Evolutionary conservation across 2,888 invertebrate genomes (phyloP).

Genomic region (Lymantria monacha): DNA sequence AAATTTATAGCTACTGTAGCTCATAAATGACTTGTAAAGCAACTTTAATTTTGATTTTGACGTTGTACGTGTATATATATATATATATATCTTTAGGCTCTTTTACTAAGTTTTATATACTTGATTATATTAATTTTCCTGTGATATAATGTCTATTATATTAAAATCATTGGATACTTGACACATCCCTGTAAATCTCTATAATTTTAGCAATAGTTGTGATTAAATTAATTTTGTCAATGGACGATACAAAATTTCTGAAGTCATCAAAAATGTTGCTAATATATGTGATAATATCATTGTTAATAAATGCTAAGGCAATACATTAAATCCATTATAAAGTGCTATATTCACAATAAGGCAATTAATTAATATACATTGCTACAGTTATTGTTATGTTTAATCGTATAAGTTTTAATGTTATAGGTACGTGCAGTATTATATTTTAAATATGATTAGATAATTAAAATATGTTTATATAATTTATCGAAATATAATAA

Average conservation of each 20-base stretch:
- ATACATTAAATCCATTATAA: conserved; percentile 18
- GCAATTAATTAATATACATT: conserved; percentile 12
- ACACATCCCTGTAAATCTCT: conserved; percentile 57
- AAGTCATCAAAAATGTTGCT: conserved; percentile 18
- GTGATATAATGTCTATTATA: conserved; percentile 26
- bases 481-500: neutral
- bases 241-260: neutral
- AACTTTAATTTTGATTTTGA: no score
- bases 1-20: no score
- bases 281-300: conserved; percentile 6
- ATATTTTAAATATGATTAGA: neutral
- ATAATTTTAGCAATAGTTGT: conserved; percentile 26
- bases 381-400: conserved; percentile 20
- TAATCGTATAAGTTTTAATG: conserved; percentile 15
- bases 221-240: conserved; percentile 9
- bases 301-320: conserved; percentile 21
- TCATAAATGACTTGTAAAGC: no score
- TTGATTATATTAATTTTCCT: conserved; percentile 12
- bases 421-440: conserved; percentile 12
- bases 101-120: no score
- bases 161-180: conserved; percentile 38
- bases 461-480: no score
- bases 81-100: no score
- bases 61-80: no score
- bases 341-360: conserved; percentile 20